Conservation (phyloP, 2,113 vertebrate genomes). For the Pomatorhinus ruficollis region DNA sequence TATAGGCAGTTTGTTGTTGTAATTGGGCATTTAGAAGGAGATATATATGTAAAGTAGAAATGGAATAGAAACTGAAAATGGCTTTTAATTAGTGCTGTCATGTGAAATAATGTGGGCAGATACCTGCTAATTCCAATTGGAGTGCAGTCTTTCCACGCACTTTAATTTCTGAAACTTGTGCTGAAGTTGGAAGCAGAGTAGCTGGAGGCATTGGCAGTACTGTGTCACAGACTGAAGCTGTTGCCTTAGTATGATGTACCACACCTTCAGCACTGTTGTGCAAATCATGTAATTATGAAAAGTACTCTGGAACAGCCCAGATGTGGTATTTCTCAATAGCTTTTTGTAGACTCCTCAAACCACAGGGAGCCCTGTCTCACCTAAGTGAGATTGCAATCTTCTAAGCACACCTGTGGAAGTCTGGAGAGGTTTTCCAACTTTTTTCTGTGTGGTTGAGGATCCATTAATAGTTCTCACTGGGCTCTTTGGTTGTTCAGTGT, state of each 20-base stretch:
- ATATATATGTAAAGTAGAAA: neutral
- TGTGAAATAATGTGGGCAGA: neutral
- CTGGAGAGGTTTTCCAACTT: neutral
- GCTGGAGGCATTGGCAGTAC: neutral
- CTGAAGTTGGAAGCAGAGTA: neutral
- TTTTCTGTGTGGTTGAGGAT: neutral
- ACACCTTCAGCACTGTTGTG: neutral
- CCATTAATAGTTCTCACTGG: neutral
- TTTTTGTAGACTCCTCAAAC: neutral
- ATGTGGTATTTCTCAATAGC: conserved; percentile 30
- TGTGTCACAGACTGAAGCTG: neutral
- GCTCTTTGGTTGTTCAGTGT: neutral
- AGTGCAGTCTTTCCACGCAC: neutral
- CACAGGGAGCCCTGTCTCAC: neutral
- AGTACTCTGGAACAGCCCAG: neutral
- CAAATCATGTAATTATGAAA: conserved; percentile 12
- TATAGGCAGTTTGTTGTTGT: neutral
- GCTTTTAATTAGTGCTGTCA: neutral
- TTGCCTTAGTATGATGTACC: neutral
- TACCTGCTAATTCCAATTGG: neutral
- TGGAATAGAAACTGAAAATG: neutral
- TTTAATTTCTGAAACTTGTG: neutral
- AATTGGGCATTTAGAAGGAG: neutral
- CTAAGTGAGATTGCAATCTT: neutral
- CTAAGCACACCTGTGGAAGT: neutral